Percentiles rank a stretch among this genome's conserved stretches.
phyloP scores from a whole-genome alignment of 2,888 invertebrate species.

The Lamproptera curius region DNA sequence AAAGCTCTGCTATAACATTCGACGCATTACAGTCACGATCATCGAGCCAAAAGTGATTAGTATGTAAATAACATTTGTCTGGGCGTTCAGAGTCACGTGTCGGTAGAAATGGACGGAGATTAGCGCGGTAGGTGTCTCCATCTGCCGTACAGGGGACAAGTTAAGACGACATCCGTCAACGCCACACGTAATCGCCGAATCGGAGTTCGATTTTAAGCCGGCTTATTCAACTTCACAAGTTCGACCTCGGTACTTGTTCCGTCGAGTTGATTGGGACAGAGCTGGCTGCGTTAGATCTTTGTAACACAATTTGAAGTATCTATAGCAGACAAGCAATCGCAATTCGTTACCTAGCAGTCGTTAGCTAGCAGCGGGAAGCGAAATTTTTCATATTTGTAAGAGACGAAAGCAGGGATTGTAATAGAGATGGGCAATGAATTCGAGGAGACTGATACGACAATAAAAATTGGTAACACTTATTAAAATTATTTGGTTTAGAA shows the following conservation, averaged over 20 bases:
- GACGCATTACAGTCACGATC: slow-evolving; percentile 66
- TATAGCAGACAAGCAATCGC: too few species aligned
- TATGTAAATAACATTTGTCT: slow-evolving; percentile 76
- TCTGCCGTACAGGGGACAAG: slow-evolving; percentile 67
- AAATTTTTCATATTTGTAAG: too few species aligned
- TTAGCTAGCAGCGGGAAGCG: too few species aligned
- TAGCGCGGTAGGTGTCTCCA: slow-evolving; percentile 69
- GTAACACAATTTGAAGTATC: too few species aligned
- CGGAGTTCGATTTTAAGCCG: slow-evolving; percentile 73
- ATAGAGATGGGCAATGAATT: too few species aligned
- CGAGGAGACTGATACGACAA: too few species aligned
- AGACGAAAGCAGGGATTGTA: too few species aligned
- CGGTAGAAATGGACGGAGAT: slow-evolving; percentile 71
- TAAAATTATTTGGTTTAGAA: too few species aligned
- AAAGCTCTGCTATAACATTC: slow-evolving; percentile 41
- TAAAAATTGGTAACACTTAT: too few species aligned
- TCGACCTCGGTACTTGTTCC: slow-evolving; percentile 49
- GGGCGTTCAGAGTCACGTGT: slow-evolving; percentile 74
- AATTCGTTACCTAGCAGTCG: too few species aligned
- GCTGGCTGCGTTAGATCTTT: slow-evolving; percentile 34
- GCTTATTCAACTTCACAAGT: slow-evolving; percentile 71
- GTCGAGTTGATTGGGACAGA: slow-evolving; percentile 49
- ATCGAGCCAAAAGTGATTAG: slow-evolving; percentile 72
- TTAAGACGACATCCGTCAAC: slow-evolving; percentile 77
- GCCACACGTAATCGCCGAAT: slow-evolving; percentile 70